Conservation (phyloP, 2,888 invertebrate species). For the Panopea generosa region DNA sequence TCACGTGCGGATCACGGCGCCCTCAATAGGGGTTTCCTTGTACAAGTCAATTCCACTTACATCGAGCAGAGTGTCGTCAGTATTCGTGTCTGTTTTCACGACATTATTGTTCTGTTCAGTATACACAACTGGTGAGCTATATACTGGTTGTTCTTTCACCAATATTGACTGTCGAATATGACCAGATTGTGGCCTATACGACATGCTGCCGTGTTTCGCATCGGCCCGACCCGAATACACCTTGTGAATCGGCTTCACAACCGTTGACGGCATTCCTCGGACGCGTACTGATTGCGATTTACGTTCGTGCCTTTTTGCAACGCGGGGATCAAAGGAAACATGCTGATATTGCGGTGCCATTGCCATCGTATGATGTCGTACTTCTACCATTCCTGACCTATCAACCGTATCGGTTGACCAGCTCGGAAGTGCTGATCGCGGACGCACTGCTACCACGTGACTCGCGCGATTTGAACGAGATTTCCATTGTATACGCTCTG, state of each 20-base stretch:
- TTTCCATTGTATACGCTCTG: conserved; percentile 56
- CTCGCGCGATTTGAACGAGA: conserved; percentile 26
- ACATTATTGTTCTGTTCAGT: conserved; percentile 57
- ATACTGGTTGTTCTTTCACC: conserved; percentile 18
- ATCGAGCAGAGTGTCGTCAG: conserved; percentile 43
- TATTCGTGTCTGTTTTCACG: conserved; percentile 30
- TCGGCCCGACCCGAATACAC: conserved; percentile 50
- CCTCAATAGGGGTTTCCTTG: conserved; percentile 36
- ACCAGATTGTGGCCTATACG: conserved; percentile 22
- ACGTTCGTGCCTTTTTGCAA: conserved; percentile 26
- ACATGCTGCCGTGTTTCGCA: conserved; percentile 49
- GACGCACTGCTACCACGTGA: conserved; percentile 40
- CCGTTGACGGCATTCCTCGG: conserved; percentile 39
- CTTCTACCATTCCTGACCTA: conserved; percentile 20
- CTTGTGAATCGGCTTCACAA: conserved; percentile 51
- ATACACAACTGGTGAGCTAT: conserved; percentile 12
- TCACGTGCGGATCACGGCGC: conserved; percentile 57
- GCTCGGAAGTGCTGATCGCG: conserved; percentile 47
- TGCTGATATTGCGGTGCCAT: conserved; percentile 31
- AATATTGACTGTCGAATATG: conserved; percentile 37
- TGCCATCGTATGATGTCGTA: conserved; percentile 47
- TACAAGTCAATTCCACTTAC: conserved; percentile 61
- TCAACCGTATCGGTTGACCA: conserved; percentile 35
- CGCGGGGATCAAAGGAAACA: conserved; percentile 45
- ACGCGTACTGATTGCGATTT: conserved; percentile 48